Base-by-base conservation (phyloP, 2,888 invertebrate genomes). In the Eupithecia dodoneata region DNA sequence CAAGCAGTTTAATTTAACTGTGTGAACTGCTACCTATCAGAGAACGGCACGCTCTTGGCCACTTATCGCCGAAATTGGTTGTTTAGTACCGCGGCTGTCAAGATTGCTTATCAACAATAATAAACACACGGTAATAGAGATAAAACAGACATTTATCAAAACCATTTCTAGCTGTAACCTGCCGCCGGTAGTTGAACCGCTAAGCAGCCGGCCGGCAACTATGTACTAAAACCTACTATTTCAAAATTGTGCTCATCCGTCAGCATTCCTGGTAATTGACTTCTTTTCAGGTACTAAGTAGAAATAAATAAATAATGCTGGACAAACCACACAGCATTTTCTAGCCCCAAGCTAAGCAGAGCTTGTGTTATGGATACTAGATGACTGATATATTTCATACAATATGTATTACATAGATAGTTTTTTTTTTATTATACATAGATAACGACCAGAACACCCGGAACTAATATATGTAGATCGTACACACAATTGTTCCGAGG, bases 21-120 rank as follows among this genome's bases (percentile, higher is more conserved):
- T 63, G 10, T 30, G 63, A 63, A 10, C 63, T 30, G 63, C 30
- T 63, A 12, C 63, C 63, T 18, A 63, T 63, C 12, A 10, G 63
- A 18, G 30, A 63, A 63, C 30, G 4, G 63, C 63, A 63, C 63
- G 63, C 63, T 44, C 69, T 69, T 41, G 52, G 44, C 70, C 30
- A 72, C 18, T 70, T 70, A 74, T 74, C 74, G 13, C 41, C 75
- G 41, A 73, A 73, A 76, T 73, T 71, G 73, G 71, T 66, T 73
- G 66, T 71, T n/a, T 59, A 30, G 59, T 65, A 73, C 75, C 63
- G 69, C 49, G 45, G 15, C 59, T 75, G 71, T 52, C 71, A 65
- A 78, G 78, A 78, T 78, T 78, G 69, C 76, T 67, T 76, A 78
- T 78, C 78, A 45, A 78, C 63, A 59, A 76, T 71, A 78, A 78